These are phyloP conservation scores for Telmatochromis brachygnathus DNA, from an alignment of 2,113 vertebrate species.

Conservation along the genomic window DNA sequence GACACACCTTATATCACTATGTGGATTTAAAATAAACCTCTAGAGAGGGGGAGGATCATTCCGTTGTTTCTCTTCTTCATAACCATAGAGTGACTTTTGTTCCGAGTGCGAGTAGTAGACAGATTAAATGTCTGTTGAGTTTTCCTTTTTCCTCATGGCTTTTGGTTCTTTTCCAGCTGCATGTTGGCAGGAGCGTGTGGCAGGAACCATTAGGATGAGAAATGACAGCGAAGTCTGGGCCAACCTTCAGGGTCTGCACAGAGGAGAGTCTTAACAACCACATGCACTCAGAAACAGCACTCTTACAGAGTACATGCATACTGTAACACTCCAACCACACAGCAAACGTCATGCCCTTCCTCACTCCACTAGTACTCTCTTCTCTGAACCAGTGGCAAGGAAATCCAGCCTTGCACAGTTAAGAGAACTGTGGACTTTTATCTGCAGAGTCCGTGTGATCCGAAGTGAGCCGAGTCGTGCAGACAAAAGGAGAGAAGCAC, in stretches of 20 bases:
- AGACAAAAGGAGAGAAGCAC: conserved; percentile 46
- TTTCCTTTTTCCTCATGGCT: conserved; percentile 49
- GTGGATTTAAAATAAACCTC: neutral
- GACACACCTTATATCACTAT: neutral
- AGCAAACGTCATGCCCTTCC: neutral
- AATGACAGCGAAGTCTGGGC: conserved; percentile 56
- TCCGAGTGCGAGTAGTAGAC: conserved; percentile 5
- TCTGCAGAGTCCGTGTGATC: conserved; percentile 5
- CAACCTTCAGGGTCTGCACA: conserved; percentile 55
- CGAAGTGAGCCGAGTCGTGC: neutral
- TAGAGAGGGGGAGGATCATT: neutral
- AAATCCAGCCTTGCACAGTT: neutral
- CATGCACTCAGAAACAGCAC: conserved; percentile 9
- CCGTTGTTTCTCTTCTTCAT: neutral
- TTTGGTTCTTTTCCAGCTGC: conserved; percentile 39
- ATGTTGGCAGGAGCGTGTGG: conserved; percentile 55
- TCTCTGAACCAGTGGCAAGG: neutral
- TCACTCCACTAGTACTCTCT: neutral
- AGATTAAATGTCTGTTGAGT: conserved; percentile 41
- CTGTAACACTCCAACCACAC: neutral
- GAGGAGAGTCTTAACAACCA: conserved; percentile 52
- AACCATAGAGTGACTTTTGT: neutral
- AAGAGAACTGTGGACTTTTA: neutral
- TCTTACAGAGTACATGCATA: neutral
- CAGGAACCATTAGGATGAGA: conserved; percentile 68